A percentile compares a stretch with the other conserved stretches of the same genome.
phyloP scores from a whole-genome alignment of 2,113 vertebrate genomes.

The Promerops cafer region DNA sequence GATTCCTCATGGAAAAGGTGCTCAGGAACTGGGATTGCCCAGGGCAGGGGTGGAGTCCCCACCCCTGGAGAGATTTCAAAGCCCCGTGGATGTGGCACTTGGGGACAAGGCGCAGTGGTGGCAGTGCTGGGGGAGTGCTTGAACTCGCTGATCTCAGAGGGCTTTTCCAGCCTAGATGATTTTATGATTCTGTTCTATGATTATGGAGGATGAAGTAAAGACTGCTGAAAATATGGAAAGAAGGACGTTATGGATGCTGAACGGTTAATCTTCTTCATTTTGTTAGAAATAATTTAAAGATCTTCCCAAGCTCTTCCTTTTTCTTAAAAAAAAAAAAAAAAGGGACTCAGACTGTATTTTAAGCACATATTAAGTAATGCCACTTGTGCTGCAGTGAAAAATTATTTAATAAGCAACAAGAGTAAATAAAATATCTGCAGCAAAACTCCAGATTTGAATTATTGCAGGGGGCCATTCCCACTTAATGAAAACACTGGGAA shows the following conservation, averaged over 20 bases:
- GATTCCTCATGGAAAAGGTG: neutral
- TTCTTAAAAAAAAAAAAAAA: neutral
- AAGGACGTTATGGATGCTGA: neutral
- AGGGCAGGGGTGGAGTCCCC: neutral
- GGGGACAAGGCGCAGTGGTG: neutral
- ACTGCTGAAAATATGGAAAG: neutral
- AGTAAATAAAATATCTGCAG: neutral
- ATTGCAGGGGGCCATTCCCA: neutral
- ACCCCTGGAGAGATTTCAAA: rapidly evolving
- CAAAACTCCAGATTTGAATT: neutral
- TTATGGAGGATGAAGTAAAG: neutral
- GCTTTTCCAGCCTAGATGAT: neutral
- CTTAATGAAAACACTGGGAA: neutral
- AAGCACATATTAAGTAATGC: neutral
- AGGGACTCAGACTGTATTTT: neutral
- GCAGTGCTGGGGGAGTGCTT: neutral
- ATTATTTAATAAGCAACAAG: neutral
- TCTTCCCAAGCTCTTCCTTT: neutral
- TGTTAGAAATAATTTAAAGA: neutral
- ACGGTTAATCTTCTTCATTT: neutral
- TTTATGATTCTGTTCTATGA: neutral
- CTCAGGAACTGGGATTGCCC: too few species aligned
- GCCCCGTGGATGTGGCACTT: neutral
- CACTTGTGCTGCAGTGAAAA: neutral
- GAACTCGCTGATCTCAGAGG: neutral